Base-by-base conservation (phyloP, 2,113 vertebrate species). In the Cynocephalus volans region DNA sequence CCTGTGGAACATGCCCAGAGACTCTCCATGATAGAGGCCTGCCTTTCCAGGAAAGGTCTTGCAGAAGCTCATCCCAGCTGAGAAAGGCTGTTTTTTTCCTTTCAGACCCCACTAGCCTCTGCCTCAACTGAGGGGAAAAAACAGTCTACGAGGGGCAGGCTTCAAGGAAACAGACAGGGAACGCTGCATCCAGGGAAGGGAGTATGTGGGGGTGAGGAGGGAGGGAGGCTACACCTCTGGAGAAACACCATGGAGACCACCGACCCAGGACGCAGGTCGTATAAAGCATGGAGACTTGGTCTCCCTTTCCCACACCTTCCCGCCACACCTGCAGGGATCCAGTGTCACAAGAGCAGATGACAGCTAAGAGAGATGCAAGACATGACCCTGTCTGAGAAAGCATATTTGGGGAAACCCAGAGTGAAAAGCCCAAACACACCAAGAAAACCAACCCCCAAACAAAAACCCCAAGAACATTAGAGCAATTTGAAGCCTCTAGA, bases 121-220 rank as follows among this genome's bases (percentile, higher is more conserved):
- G 21, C 73, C 28, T 60, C n/a, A 8, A 9, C n/a, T 5, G 1
- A 73, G 24, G 6, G 6, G n/a, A 50, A 3, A 72, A 12, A 19
- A 2, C 1, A 24, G 9, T 2, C 36, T 26, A 1, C 0, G 12
- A 50, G 19, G 14, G 8, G 11, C 33, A 54, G 3, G 8, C 21
- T 88, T 56, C 15, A 28, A 21, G 13, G 36, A 41, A 12, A 11
- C 3, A 3, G 48, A 21, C 0, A 0, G 28, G 1, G 45, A 8
- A 58, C 31, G 15, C 64, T 41, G 8, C 9, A 54, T 4, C 19
- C 33, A 1, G 6, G 41, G 45, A 79, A 45, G 15, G 2, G 17
- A 60, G 7, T 26, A 23, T 4, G 1, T 0, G 10, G 8, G 12
- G 12, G 21, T 8, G 3, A 21, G 5, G 7, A 10, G 23, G 1